These are phyloP conservation scores for Sebastes hubbsi DNA, from an alignment of 2,797 vertebrate genomes.

Conservation along the genomic window DNA sequence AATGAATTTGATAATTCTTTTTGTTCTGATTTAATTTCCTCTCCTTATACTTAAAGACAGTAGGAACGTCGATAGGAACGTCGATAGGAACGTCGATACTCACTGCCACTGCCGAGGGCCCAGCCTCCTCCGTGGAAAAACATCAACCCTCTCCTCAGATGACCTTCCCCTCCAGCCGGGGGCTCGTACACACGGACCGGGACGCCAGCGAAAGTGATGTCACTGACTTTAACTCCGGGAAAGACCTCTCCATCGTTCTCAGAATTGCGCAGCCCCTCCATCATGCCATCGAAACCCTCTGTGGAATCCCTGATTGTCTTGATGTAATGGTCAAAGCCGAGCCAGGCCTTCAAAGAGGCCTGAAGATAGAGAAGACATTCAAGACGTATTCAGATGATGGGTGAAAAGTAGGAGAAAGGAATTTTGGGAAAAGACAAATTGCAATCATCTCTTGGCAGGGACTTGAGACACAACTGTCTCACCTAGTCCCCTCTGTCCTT, in stretches of 20 bases:
- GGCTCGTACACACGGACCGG: constrained; percentile 91
- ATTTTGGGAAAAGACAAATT: not conserved
- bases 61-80: constrained; percentile 6
- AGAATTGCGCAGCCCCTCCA: constrained; percentile 43
- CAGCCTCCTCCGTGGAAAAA: constrained; percentile 95
- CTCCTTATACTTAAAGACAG: not conserved
- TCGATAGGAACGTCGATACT: constrained; percentile 56
- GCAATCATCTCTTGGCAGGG: not conserved
- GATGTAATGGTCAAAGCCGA: constrained; percentile 85
- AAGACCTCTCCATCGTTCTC: constrained; percentile 36
- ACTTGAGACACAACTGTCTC: not conserved
- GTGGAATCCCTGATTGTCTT: constrained; percentile 74
- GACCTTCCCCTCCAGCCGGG: constrained; percentile 67
- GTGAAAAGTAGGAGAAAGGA: not conserved
- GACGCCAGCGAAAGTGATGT: constrained; percentile 86
- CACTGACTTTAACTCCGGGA: constrained; percentile 81
- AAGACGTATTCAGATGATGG: not conserved
- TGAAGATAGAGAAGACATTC: constrained; percentile 47
- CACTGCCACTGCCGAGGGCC: constrained; percentile 90
- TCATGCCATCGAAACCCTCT: constrained; percentile 70
- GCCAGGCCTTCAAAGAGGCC: constrained; percentile 83
- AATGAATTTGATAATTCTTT: not conserved
- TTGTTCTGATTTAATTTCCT: not conserved
- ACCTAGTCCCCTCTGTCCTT: constrained; percentile 26
- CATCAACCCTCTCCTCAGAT: constrained; percentile 86